Evolutionary conservation across 2,888 invertebrate species (phyloP).

Genomic region (Tineola bisselliella): DNA sequence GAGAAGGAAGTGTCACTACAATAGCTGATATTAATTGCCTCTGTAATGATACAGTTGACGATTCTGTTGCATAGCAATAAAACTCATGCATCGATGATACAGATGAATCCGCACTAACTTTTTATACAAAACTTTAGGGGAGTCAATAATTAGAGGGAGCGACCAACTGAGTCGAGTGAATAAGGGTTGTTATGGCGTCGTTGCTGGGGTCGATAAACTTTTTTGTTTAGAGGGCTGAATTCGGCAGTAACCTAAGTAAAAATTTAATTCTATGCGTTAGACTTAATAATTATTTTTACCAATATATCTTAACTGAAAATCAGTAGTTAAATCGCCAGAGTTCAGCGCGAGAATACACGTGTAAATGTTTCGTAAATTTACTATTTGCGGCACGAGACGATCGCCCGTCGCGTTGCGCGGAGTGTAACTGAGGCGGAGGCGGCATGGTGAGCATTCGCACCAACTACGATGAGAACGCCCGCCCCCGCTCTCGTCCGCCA

Average conservation of each 20-base stretch:
- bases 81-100: slow-evolving; percentile 4
- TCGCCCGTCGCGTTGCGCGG: slow-evolving; percentile 55
- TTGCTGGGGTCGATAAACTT: slow-evolving; percentile 60
- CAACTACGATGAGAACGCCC: slow-evolving; percentile 21
- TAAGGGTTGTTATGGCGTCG: slow-evolving; percentile 58
- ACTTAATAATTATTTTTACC: background rate
- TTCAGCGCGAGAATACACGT: slow-evolving; percentile 1
- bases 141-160: slow-evolving; percentile 65
- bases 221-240: slow-evolving; percentile 19
- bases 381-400: slow-evolving; percentile 37
- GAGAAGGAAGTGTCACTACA: slow-evolving; percentile 29
- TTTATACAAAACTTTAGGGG: slow-evolving; percentile 57
- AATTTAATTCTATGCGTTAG: background rate
- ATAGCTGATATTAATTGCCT: slow-evolving; percentile 17
- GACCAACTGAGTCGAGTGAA: slow-evolving; percentile 51
- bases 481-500: slow-evolving; percentile 36
- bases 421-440: slow-evolving; percentile 48
- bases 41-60: slow-evolving; percentile 10
- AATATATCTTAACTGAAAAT: background rate
- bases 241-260: background rate
- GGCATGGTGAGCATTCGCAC: slow-evolving; percentile 10
- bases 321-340: background rate
- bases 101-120: slow-evolving; percentile 19
- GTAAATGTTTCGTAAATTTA: background rate
- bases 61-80: slow-evolving; percentile 4